Percentiles rank a stretch among this genome's conserved stretches.
Conservation (phyloP, 1,140 invertebrate genomes). For the Drosophila subpulchrella region DNA sequence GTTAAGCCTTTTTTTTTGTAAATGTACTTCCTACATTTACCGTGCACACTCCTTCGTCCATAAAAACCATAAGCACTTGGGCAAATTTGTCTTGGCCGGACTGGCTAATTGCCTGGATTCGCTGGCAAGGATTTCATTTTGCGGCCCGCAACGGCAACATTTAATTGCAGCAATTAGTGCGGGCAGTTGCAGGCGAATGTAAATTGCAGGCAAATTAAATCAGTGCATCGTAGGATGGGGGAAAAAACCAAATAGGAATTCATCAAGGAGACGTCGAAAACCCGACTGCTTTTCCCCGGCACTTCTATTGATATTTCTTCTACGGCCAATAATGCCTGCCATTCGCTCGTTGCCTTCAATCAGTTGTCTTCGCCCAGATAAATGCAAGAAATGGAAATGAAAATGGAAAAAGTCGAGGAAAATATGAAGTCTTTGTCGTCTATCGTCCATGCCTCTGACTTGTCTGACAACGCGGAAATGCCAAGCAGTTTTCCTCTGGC, state of each 20-base stretch:
- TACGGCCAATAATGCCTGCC: conserved; percentile 13
- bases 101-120: conserved; percentile 50
- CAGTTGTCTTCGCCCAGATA: conserved; percentile 45
- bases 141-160: conserved; percentile 22
- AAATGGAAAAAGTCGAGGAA: conserved; percentile 35
- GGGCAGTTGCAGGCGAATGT: conserved; percentile 29
- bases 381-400: conserved; percentile 41
- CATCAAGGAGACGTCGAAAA: conserved; percentile 16
- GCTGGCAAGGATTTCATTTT: conserved; percentile 51
- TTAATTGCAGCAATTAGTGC: conserved; percentile 70
- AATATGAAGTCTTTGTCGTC: conserved; percentile 67
- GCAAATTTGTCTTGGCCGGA: conserved; percentile 27
- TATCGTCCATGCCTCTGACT: conserved; percentile 48
- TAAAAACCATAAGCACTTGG: conserved; percentile 23
- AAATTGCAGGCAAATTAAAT: conserved; percentile 53
- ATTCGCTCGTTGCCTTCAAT: conserved; percentile 25
- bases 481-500: conserved; percentile 44
- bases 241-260: conserved; percentile 10
- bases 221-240: background rate
- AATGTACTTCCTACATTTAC: background rate
- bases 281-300: background rate
- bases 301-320: conserved; percentile 27
- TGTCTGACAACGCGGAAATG: conserved; percentile 81
- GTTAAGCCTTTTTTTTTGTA: too few relatives aligned
- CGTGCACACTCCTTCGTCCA: conserved; percentile 12